Base-by-base conservation (phyloP, 2,888 invertebrate species). In the Crepidodera aurea region DNA sequence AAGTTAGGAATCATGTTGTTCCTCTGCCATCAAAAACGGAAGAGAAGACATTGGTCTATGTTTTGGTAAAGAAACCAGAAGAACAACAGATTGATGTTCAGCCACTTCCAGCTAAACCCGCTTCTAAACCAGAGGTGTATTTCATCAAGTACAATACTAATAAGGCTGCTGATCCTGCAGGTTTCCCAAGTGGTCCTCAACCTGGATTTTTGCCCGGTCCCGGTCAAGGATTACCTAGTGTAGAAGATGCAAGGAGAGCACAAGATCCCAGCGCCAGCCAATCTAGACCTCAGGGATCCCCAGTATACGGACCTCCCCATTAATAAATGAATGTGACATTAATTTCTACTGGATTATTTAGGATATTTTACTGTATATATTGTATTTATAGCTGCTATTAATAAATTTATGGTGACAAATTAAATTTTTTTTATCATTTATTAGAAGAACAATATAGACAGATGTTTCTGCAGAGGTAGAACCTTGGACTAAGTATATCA, bases 71-170 rank as follows among this genome's bases (percentile, higher is more conserved):
- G 87, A 91, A 90, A 78, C 93, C 93, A 75, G 93, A 93, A 77
- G 92, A 92, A 65, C 90, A 90, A 68, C 91, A 89, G 69, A 91
- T 93, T 74, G 89, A 93, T 80, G 83, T 86, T 73, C 88, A 93
- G 72, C 93, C 92, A 51, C 84, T 89, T n/a, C 87, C 88, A 1
- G 92, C 93, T 51, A 93, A 92, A 51, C 90, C 91, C 76, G 93
- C 93, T 68, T 88, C 90, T 79, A 93, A 94, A 84, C 93, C 93
- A 60, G 93, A 93, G 83, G 93, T 93, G 60, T 93, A 93, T 87
- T 93, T 93, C 86, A 93, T 91, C 86, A 87, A 90, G 72, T 91
- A 91, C 86, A 90, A 90, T 84, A 90, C 90, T 66, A 89, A 90
- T 82, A 85, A 83, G 76, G 27, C 27, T 25, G 60, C 51, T 44